Base-by-base conservation (phyloP, 2,797 vertebrate species). In the Basileuterus tristriatus region DNA sequence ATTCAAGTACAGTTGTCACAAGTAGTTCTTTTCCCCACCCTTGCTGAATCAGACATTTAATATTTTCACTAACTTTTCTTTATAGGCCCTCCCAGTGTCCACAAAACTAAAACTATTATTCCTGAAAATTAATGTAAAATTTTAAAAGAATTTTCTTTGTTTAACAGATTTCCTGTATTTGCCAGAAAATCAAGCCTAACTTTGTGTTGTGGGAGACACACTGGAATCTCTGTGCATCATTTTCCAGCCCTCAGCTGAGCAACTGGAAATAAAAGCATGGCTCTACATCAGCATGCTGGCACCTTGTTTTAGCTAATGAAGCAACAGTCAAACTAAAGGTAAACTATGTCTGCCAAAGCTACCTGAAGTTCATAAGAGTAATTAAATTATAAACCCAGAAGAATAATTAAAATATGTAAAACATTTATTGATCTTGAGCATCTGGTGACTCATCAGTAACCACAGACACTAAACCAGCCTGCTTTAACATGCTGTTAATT, bases 351-450 rank as follows among this genome's bases (percentile, higher is more conserved):
- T 95, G 87, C 77, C 87, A 96, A 95, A 96, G 60, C 39, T 93
- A 94, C 64, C 75, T 81, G 72, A 92, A 91, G 70, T 96, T 95
- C 87, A 62, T 87, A 92, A 77, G 80, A 85, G 43, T 90, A 96
- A 96, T 96, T 89, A 93, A 96, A 64, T 93, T 91, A 80, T 86
- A 95, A 95, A 88, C 84, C 55, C 77, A 87, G 63, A 91, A 96
- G 88, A 94, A 96, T 90, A 96, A 93, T 94, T 96, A 91, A 86
- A 92, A 93, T 94, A 86, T 87, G 65, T 15, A 94, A 94, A 94
- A 52, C 80, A 39, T 64, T 62, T 89, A 94, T 91, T 91, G 91
- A 94, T 93, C 90, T 92, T 69, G 80, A 94, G 67, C 78, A 93
- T 93, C 91, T 96, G 94, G 85, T 95, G 87, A 87, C 85, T 90